Base-by-base conservation (phyloP, 2,113 vertebrate genomes). In the Leucosticte australis region DNA sequence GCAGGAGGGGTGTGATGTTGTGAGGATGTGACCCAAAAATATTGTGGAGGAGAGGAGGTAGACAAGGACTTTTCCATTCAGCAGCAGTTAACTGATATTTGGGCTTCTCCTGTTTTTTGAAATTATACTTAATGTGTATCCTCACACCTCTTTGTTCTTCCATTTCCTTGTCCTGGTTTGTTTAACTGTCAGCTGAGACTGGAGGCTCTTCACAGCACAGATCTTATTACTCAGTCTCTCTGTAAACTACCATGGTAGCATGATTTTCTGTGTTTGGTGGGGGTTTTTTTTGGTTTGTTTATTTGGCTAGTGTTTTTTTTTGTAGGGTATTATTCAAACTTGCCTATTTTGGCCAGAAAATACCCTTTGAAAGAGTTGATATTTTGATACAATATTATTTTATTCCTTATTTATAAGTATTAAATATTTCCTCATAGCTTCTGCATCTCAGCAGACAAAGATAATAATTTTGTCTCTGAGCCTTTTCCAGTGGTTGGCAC, bases 191-290 rank as follows among this genome's bases (percentile, higher is more conserved):
- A 71, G 27, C 15, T 87, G 59, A 64, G n/a, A 37, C 52, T 75
- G 69, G 41, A 84, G 44, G 27, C 33, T 90, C 76, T 62, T 87
- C 59, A 76, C 4, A 49, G 46, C 27, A 46, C 24, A 42, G 39
- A 63, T 52, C 69, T 89, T 89, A 13, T 84, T 89, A 52, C 35
- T 90, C 55, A 27, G 26, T 39, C 56, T 92, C 41, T 70, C 86
- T 56, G 22, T 68, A 84, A 84, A 69, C 52, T 82, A 31, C 49
- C 15, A 22, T 37, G 42, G 33, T 87, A 47, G 46, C 35, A 42
- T 21, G 42, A 57, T 31, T 67, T 82, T 8, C 28, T 67, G 4
- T 11, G 7, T 20, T 9, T 30, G 15, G 6, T 53, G 21, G 5
- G 12, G 1, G 1, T 2, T 4, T n/a, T 59, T 16, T 35, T 59